Percentiles rank a stretch among this genome's conserved stretches.
Conservation (phyloP, 1,140 invertebrate species). For the Parasteatoda tepidariorum region DNA sequence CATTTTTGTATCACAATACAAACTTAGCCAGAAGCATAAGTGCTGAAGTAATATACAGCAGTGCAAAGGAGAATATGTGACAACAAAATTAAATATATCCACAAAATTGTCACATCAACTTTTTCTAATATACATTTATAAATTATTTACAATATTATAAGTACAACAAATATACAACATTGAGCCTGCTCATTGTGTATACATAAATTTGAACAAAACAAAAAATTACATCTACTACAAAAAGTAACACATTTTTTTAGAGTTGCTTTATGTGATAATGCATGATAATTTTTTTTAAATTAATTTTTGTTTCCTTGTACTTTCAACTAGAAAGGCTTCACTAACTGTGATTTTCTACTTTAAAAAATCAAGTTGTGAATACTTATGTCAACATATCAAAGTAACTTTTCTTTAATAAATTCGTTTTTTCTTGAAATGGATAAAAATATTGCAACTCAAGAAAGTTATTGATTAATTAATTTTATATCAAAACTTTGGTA, state of each 20-base stretch:
- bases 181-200: slow-evolving; percentile 58
- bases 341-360: slow-evolving; percentile 11
- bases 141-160: slow-evolving; percentile 14
- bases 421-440: too few relatives aligned
- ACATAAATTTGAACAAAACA: neutral
- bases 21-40: slow-evolving; percentile 33
- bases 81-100: slow-evolving; percentile 44
- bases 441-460: too few relatives aligned
- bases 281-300: too few relatives aligned
- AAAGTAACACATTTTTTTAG: too few relatives aligned
- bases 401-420: too few relatives aligned
- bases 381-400: neutral
- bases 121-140: slow-evolving; percentile 27
- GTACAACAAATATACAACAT: slow-evolving; percentile 24
- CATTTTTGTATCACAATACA: neutral
- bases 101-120: slow-evolving; percentile 29
- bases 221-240: neutral
- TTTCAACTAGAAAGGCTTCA: neutral
- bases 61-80: slow-evolving; percentile 28
- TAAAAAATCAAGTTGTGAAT: slow-evolving; percentile 19
- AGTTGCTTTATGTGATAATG: too few relatives aligned
- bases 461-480: too few relatives aligned
- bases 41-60: slow-evolving; percentile 27
- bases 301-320: neutral
- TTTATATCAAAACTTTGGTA: too few relatives aligned